phyloP scores from a whole-genome alignment of 2,888 invertebrate genomes.

The Hemithea aestivaria region DNA sequence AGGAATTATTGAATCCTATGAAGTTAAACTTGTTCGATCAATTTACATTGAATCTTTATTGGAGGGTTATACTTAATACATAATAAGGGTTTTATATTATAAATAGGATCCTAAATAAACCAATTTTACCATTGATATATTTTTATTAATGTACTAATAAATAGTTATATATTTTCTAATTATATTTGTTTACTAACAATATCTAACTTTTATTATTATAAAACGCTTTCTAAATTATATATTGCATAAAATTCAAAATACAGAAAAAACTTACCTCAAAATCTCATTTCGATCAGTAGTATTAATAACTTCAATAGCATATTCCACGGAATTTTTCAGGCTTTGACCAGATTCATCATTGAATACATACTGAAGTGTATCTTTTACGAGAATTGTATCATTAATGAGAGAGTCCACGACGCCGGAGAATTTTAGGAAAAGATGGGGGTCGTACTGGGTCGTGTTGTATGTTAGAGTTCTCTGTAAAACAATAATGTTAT shows the following conservation, averaged over 20 bases:
- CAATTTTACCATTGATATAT: no score
- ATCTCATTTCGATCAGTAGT: conserved; percentile 37
- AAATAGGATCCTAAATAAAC: no score
- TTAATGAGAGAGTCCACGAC: conserved; percentile 52
- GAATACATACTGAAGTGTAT: conserved; percentile 34
- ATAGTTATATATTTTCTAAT: no score
- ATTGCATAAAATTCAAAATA: neutral
- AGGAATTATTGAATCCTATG: no score
- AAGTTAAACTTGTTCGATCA: no score
- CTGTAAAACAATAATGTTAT: conserved; percentile 32
- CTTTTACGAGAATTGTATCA: conserved; percentile 42
- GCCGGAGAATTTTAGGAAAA: conserved; percentile 58
- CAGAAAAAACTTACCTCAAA: conserved; percentile 39
- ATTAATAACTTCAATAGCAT: conserved; percentile 41
- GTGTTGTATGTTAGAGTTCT: conserved; percentile 43
- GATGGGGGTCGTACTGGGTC: conserved; percentile 44
- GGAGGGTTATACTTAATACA: no score
- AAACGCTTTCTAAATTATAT: no score
- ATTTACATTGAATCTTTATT: no score
- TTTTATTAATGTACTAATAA: no score
- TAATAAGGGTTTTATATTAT: no score
- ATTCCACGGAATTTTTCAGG: conserved; percentile 43
- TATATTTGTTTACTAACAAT: no score
- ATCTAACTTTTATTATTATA: no score
- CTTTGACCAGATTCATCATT: conserved; percentile 33